Base-by-base conservation (phyloP, 2,888 invertebrate species). In the Volucella bombylans region DNA sequence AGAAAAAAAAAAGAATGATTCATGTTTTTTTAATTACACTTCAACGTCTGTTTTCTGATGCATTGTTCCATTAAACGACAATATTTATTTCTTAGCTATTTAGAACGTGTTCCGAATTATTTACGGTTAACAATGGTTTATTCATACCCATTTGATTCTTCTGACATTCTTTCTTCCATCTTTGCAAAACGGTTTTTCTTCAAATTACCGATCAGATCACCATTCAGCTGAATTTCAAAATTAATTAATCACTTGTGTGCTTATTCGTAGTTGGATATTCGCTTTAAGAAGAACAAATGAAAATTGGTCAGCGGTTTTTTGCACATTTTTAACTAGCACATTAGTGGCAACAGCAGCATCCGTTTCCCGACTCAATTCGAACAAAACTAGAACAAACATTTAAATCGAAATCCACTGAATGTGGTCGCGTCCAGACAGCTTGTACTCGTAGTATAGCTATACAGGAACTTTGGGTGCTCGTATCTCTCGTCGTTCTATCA, bases 341-440 rank as follows among this genome's bases (percentile, higher is more conserved):
- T 61, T 47, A 49, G 52, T 14, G 9, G 0, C 38, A 45, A 9
- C 57, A 18, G 31, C 2, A 77, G 14, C 69, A 54, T 61, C 82
- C 72, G 71, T 62, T 72, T 57, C 50, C 47, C 54, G 62, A 47
- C 49, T 52, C 62, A 72, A 50, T 57, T 50, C 52, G 64, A 72
- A 23, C 55, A 38, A 71, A 81, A 85, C 85, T 81, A 77, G 72
- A 68, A 57, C 72, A 76, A 52, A 64, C 57, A 55, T 72, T 81
- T 65, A 31, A 31, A 81, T 54, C 45, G 31, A 50, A 76, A 61
- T 74, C 76, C 18, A 62, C 43, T 31, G 39, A 62, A 4, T 45
- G 39, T 23, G 31, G 43, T 52, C 55, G 43, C 52, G n/a, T 39
- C 41, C 45, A 38, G 52, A 45, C 41, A 64, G 47, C 55, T 39